phyloP scores from a whole-genome alignment of 2,113 vertebrate species.

The Sisor rabdophorus region DNA sequence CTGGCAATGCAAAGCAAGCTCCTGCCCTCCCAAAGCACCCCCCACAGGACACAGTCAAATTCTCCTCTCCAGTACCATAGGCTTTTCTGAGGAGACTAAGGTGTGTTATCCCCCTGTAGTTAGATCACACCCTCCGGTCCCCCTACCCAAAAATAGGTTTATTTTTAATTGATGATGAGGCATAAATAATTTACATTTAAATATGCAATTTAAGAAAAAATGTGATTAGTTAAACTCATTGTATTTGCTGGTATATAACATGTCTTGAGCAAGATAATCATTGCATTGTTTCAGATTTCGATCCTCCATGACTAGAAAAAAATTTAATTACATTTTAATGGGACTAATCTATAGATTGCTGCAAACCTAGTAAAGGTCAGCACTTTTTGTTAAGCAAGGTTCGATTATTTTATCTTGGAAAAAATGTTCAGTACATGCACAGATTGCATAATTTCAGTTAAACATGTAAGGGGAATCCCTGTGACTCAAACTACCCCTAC shows the following conservation, averaged over 20 bases:
- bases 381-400: neutral
- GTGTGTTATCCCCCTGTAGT: too few species aligned
- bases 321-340: neutral
- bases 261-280: neutral
- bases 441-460: constrained; percentile 3
- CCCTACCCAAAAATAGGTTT: too few species aligned
- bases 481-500: constrained; percentile 34
- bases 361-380: neutral
- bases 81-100: too few species aligned
- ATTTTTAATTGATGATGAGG: too few species aligned
- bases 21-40: too few species aligned
- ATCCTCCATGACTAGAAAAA: neutral
- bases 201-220: too few species aligned
- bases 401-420: neutral
- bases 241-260: neutral
- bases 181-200: too few species aligned
- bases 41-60: too few species aligned
- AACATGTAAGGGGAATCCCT: constrained; percentile 22
- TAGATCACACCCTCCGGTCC: too few species aligned
- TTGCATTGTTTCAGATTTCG: neutral
- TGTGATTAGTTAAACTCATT: neutral
- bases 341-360: neutral
- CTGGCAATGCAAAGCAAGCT: too few species aligned
- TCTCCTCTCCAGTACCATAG: too few species aligned
- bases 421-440: neutral